Percentiles rank a stretch among this genome's conserved stretches.
Evolutionary conservation across 2,113 vertebrate genomes (phyloP).

Genomic region (Corapipo altera): DNA sequence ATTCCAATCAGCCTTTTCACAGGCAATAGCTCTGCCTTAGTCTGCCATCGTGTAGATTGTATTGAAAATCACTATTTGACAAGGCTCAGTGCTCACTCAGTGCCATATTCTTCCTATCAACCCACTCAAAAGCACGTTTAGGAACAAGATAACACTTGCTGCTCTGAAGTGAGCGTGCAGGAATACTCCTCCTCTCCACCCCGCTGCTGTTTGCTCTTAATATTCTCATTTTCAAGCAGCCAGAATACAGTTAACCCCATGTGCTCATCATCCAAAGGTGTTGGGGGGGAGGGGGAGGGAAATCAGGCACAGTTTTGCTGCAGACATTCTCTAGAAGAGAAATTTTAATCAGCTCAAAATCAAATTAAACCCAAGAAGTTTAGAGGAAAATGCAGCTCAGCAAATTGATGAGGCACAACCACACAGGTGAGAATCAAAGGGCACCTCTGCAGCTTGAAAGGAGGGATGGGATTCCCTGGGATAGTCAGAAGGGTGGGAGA

Average conservation of each 20-base stretch:
- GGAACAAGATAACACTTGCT: slow-evolving; percentile 7
- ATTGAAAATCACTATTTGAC: slow-evolving; percentile 9
- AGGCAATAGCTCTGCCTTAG: background rate
- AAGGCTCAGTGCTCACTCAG: slow-evolving; percentile 4
- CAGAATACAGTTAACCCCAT: background rate
- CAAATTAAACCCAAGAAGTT: background rate
- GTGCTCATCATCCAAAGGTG: background rate
- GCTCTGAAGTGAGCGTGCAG: background rate
- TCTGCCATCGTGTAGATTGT: background rate
- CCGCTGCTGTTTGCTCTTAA: background rate
- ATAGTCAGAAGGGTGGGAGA: background rate
- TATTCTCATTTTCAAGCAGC: background rate
- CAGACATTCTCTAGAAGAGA: background rate
- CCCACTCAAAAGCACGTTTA: background rate
- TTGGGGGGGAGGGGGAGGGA: fast-evolving
- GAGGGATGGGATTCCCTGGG: background rate
- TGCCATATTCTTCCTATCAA: background rate
- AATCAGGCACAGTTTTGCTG: background rate
- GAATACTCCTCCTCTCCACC: background rate
- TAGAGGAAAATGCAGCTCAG: background rate
- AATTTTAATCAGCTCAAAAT: background rate
- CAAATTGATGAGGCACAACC: background rate
- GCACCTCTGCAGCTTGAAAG: too few species aligned
- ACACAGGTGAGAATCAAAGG: background rate
- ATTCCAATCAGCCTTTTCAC: background rate